Conservation (phyloP, 2,113 vertebrate genomes). For the Crotalus viridis region DNA sequence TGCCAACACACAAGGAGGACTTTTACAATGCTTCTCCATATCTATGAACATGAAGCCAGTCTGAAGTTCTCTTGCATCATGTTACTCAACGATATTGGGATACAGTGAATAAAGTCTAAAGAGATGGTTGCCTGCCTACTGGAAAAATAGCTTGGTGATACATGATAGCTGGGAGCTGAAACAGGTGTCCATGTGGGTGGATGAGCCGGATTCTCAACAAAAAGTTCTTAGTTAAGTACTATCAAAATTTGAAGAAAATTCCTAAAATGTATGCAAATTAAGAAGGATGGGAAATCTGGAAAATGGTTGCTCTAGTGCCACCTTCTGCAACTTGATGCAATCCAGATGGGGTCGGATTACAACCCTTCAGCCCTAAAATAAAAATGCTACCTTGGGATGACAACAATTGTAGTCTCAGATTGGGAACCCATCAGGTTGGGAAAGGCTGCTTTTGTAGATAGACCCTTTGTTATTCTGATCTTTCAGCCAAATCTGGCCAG, state of each 20-base stretch:
- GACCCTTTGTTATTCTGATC: not conserved
- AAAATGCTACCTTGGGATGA: not conserved
- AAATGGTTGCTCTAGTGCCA: not conserved
- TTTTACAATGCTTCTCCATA: not conserved
- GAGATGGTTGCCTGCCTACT: not conserved
- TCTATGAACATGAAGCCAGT: not conserved
- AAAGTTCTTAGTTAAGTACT: constrained; percentile 3
- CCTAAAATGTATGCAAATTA: not conserved
- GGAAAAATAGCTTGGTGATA: constrained; percentile 22
- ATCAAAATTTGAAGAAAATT: not conserved
- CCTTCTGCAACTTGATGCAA: not conserved
- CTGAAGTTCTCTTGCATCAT: not conserved
- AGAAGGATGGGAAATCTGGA: not conserved
- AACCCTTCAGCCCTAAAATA: not conserved
- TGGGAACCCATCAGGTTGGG: not conserved
- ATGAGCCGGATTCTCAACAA: not conserved
- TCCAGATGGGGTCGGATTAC: not conserved
- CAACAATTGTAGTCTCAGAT: not conserved
- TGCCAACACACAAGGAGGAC: not conserved
- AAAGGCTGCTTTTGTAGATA: fast-evolving
- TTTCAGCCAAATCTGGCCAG: not conserved
- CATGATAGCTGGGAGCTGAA: constrained; percentile 52
- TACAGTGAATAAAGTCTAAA: not conserved
- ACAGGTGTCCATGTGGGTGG: constrained; percentile 29
- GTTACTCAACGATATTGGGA: not conserved